phyloP scores from a whole-genome alignment of 2,113 vertebrate genomes.

The Heptranchias perlo region DNA sequence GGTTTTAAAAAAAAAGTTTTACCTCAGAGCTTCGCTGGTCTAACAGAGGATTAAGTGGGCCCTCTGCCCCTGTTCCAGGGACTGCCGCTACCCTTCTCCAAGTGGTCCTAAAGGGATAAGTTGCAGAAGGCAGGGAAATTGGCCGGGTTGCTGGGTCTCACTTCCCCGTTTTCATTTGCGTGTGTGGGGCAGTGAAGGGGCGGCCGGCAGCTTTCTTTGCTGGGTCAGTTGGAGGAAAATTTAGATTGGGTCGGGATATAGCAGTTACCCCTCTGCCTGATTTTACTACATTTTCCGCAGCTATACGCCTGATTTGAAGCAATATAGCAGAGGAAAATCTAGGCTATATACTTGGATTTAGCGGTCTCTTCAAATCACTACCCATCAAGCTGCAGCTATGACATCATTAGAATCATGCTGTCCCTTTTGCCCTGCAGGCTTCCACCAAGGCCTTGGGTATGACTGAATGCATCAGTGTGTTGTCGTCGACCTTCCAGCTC shows the following conservation, averaged over 20 bases:
- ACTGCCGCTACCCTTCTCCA: background rate
- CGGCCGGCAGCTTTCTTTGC: too few species aligned
- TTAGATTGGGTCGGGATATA: too few species aligned
- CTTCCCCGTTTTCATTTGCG: too few species aligned
- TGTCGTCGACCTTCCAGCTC: background rate
- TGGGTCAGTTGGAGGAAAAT: too few species aligned
- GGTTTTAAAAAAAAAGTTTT: background rate
- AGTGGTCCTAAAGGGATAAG: background rate
- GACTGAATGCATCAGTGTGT: background rate
- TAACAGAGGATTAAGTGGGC: background rate
- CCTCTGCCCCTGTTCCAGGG: background rate
- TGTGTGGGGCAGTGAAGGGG: too few species aligned
- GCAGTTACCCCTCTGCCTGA: too few species aligned
- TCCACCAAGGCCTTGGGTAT: background rate
- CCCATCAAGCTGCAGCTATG: background rate
- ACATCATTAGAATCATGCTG: background rate
- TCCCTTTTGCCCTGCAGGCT: background rate
- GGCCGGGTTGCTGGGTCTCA: too few species aligned
- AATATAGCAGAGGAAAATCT: too few species aligned
- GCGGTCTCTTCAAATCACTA: background rate
- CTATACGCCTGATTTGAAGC: too few species aligned
- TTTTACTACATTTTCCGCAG: too few species aligned
- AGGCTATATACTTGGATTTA: background rate
- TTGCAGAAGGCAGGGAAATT: background rate
- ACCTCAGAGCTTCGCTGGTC: background rate